A percentile compares a stretch with the other conserved stretches of the same genome.
Conservation (phyloP, 1,140 invertebrate species). For the Streblospio benedicti region DNA sequence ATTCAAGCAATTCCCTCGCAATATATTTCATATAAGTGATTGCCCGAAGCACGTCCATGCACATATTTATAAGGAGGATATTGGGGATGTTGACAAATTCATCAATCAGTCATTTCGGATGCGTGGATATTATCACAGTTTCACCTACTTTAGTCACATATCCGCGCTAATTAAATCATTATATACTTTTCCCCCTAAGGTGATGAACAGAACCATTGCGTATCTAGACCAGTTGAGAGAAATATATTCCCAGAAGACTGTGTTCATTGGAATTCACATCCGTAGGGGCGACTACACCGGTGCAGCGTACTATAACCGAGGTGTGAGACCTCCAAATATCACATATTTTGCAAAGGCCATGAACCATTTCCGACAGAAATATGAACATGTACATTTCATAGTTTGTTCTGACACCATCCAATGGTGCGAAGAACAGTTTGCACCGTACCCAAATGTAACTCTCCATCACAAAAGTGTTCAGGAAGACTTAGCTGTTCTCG, state of each 20-base stretch:
- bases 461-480: background rate
- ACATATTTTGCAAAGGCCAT: constrained; percentile 6
- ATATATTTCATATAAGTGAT: background rate
- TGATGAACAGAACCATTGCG: background rate
- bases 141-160: background rate
- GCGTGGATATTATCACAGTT: constrained; percentile 4
- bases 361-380: constrained; percentile 5
- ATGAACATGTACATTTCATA: constrained; percentile 5
- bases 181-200: background rate
- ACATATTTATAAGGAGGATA: background rate
- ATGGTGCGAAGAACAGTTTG: constrained; percentile 8
- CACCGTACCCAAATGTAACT: too few relatives aligned
- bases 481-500: constrained; percentile 54
- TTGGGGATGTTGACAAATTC: background rate
- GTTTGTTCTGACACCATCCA: constrained; percentile 11
- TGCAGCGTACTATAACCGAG: background rate
- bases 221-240: constrained; percentile 1
- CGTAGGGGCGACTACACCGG: constrained; percentile 10
- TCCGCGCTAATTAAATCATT: background rate
- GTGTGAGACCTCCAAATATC: constrained; percentile 1
- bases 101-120: constrained; percentile 6
- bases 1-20: background rate
- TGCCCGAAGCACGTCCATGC: background rate
- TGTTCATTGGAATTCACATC: constrained; percentile 15
- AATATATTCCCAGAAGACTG: background rate